These are phyloP conservation scores for Buathra laborator DNA, from an alignment of 2,888 invertebrate genomes.

Conservation along the genomic window DNA sequence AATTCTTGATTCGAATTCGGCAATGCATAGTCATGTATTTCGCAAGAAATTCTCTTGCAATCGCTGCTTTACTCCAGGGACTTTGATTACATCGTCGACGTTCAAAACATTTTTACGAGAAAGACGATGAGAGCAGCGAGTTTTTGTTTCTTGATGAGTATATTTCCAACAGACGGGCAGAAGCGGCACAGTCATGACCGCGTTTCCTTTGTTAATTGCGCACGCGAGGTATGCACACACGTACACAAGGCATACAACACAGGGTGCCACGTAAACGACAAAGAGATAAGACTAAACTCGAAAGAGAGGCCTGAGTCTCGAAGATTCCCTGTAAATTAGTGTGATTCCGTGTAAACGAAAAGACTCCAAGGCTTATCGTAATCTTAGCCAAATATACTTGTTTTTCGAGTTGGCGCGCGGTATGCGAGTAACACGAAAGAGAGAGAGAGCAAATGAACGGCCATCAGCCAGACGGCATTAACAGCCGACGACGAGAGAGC, in stretches of 20 bases:
- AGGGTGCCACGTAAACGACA: not conserved
- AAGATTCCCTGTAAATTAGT: slow-evolving; percentile 8
- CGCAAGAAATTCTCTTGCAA: slow-evolving; percentile 7
- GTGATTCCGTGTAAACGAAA: slow-evolving; percentile 26
- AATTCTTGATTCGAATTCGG: too few species aligned
- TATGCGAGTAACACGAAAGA: not conserved
- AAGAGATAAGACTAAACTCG: not conserved
- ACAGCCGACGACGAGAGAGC: slow-evolving; percentile 12
- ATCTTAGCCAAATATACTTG: slow-evolving; percentile 75
- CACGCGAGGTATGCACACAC: slow-evolving; percentile 17
- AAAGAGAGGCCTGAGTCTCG: slow-evolving; percentile 47
- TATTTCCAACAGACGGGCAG: not conserved
- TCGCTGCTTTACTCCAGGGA: not conserved
- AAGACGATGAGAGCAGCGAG: slow-evolving; percentile 15
- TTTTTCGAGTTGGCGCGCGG: slow-evolving; percentile 66
- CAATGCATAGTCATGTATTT: not conserved
- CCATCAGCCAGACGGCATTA: slow-evolving; percentile 67
- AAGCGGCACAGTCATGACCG: slow-evolving; percentile 13
- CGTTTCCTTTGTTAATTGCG: slow-evolving; percentile 47
- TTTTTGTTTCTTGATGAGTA: slow-evolving; percentile 34
- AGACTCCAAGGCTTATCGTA: slow-evolving; percentile 71
- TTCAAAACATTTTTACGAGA: slow-evolving; percentile 14
- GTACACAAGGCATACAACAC: not conserved
- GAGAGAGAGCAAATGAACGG: slow-evolving; percentile 24
- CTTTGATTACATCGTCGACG: slow-evolving; percentile 38